Percentiles rank a stretch among this genome's conserved stretches.
These are phyloP conservation scores for Brachyhypopomus occidentalis DNA, from an alignment of 2,113 vertebrate genomes.

Conservation along the genomic window DNA sequence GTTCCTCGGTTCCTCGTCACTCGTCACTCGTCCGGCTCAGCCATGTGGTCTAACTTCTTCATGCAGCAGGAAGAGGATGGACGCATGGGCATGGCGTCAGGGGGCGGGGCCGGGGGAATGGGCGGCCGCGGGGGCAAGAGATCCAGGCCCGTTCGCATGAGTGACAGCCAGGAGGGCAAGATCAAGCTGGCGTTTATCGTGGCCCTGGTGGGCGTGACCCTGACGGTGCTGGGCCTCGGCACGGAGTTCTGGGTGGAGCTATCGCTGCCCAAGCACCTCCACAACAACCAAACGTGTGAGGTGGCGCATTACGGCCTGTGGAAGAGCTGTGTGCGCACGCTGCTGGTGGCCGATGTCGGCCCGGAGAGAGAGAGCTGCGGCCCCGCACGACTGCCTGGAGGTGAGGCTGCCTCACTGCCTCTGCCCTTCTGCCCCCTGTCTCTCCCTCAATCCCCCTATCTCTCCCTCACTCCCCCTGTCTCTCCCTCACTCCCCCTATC, in stretches of 20 bases:
- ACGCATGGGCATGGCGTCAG: constrained; percentile 62
- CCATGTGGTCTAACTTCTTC: constrained; percentile 90
- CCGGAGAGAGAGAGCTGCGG: constrained; percentile 81
- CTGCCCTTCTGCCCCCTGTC: not conserved
- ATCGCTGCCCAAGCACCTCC: constrained; percentile 76
- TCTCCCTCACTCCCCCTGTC: not conserved
- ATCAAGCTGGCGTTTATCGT: constrained; percentile 77
- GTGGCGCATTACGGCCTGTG: constrained; percentile 85
- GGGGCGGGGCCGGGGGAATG: constrained; percentile 58
- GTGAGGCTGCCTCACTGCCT: constrained; percentile 65
- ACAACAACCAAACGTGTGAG: constrained; percentile 81
- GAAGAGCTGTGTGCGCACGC: constrained; percentile 83
- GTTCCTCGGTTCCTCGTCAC: not conserved
- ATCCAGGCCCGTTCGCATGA: constrained; percentile 60
- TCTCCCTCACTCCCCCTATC: constrained; percentile 8
- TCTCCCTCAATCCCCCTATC: not conserved
- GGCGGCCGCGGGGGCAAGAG: constrained; percentile 54
- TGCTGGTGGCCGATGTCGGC: constrained; percentile 83
- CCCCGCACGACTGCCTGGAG: constrained; percentile 84
- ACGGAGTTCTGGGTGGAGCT: constrained; percentile 93
- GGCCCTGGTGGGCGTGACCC: constrained; percentile 78
- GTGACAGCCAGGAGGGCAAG: constrained; percentile 74
- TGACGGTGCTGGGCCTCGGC: constrained; percentile 83
- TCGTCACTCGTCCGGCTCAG: constrained; percentile 34
- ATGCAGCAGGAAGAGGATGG: constrained; percentile 79